Evolutionary conservation across 2,113 vertebrate species (phyloP).

Genomic region (Glaucidium brasilianum): DNA sequence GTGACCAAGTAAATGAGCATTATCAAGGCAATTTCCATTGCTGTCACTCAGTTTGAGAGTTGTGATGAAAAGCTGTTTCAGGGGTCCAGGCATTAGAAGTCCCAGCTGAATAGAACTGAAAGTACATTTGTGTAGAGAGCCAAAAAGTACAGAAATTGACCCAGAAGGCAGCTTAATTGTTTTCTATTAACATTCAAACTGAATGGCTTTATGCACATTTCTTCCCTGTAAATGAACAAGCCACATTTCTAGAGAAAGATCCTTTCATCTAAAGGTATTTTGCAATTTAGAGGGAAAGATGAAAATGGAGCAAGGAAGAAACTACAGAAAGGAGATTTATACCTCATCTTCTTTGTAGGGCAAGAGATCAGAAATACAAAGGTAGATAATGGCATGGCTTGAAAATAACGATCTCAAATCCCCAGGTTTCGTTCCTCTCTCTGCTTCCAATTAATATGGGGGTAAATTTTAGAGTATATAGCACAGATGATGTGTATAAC

Average conservation of each 20-base stretch:
- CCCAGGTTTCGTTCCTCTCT: background rate
- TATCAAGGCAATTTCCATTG: background rate
- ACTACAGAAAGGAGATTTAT: background rate
- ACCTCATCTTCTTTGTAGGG: background rate
- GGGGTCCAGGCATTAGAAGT: background rate
- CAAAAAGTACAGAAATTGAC: background rate
- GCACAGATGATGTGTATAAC: background rate
- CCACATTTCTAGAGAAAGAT: background rate
- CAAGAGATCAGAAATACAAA: background rate
- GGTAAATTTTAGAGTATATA: background rate
- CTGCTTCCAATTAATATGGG: background rate
- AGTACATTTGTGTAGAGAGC: background rate
- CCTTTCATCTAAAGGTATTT: background rate
- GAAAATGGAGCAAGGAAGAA: background rate
- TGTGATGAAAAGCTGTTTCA: background rate
- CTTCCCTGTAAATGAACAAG: background rate
- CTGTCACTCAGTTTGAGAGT: background rate
- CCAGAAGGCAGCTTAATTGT: background rate
- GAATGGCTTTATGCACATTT: background rate
- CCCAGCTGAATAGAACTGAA: background rate
- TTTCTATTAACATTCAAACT: background rate
- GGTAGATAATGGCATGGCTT: background rate
- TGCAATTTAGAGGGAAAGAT: background rate
- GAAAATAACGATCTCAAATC: background rate
- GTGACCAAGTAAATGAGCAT: background rate